phyloP scores from a whole-genome alignment of 2,797 vertebrate species.

The Cyprinodon diabolis region DNA sequence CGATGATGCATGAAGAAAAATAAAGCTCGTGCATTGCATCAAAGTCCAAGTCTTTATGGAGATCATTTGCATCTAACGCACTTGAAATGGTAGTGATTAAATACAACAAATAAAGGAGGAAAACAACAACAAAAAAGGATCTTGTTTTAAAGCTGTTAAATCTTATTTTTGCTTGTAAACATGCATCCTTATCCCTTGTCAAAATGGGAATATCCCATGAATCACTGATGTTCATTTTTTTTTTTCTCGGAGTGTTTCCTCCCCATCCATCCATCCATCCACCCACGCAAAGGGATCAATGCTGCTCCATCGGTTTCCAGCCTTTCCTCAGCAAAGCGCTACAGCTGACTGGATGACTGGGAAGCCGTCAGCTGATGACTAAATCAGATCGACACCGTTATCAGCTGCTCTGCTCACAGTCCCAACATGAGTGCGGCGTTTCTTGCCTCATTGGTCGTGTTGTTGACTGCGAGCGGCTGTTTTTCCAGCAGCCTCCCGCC shows the following conservation, averaged over 20 bases:
- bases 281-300: conserved; percentile 23
- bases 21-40: background rate
- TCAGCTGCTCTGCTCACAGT: background rate
- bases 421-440: conserved; percentile 55
- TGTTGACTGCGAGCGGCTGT: conserved; percentile 41
- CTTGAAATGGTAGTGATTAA: background rate
- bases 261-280: conserved; percentile 25
- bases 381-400: conserved; percentile 2
- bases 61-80: background rate
- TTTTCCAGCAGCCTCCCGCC: conserved; percentile 57
- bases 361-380: conserved; percentile 34
- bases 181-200: background rate
- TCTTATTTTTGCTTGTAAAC: background rate
- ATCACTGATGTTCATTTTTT: background rate
- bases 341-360: conserved; percentile 30
- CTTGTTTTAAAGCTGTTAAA: background rate
- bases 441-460: conserved; percentile 39
- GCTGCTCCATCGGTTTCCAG: conserved; percentile 27
- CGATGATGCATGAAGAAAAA: background rate
- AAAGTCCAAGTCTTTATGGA: background rate
- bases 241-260: conserved; percentile 20
- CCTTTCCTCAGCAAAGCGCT: conserved; percentile 38
- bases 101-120: background rate
- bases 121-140: background rate
- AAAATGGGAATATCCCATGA: background rate